These are phyloP conservation scores for Chaetophractus vellerosus DNA, from an alignment of 2,797 vertebrate species.

Conservation along the genomic window DNA sequence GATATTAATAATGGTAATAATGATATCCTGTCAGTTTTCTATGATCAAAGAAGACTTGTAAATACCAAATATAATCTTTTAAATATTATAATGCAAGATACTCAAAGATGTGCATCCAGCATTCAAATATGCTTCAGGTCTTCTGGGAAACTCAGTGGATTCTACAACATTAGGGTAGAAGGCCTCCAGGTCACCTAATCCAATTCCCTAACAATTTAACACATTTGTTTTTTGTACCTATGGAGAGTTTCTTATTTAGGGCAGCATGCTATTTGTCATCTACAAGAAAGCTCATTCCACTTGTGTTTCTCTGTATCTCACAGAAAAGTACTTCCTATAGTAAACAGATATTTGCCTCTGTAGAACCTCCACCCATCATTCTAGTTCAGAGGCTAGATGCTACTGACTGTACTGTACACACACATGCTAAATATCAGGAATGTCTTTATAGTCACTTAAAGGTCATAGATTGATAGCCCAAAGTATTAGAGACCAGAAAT, in stretches of 20 bases:
- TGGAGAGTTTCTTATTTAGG: not conserved
- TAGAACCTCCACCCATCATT: not conserved
- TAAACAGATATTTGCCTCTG: not conserved
- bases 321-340: not conserved
- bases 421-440: not conserved
- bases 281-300: not conserved
- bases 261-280: not conserved
- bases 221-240: not conserved
- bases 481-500: not conserved
- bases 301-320: not conserved
- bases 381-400: not conserved
- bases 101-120: not conserved
- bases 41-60: not conserved
- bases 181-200: not conserved
- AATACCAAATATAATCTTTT: conserved; percentile 24
- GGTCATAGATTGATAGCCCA: not conserved
- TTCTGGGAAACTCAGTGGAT: conserved; percentile 20
- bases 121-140: not conserved
- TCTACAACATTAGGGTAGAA: not conserved
- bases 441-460: not conserved
- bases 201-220: not conserved
- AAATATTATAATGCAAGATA: conserved; percentile 25
- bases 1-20: not conserved
- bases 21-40: not conserved
- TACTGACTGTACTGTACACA: not conserved